phyloP scores from a whole-genome alignment of 1,140 invertebrate species.

The Bombus pyrosoma region DNA sequence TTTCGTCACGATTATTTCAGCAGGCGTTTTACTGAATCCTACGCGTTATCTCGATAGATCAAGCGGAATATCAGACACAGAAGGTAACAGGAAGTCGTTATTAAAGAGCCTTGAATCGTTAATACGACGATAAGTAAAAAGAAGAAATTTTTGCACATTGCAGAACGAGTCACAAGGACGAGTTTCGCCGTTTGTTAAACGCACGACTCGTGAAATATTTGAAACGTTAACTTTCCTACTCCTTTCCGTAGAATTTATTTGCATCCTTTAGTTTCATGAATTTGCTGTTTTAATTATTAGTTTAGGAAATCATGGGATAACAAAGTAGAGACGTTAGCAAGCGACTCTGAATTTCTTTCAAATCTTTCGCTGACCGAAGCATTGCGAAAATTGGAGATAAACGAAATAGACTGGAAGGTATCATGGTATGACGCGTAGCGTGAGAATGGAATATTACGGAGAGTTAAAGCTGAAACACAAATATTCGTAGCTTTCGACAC shows the following conservation, averaged over 20 bases:
- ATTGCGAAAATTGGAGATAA: neutral
- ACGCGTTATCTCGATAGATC: neutral
- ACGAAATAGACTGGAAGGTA: neutral
- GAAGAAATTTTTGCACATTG: neutral
- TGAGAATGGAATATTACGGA: too few species aligned
- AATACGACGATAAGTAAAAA: neutral
- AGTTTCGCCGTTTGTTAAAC: neutral
- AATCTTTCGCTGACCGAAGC: neutral
- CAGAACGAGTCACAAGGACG: neutral
- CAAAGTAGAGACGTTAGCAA: neutral
- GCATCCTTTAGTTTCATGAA: neutral
- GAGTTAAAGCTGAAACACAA: too few species aligned
- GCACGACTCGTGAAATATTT: neutral
- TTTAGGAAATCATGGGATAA: neutral
- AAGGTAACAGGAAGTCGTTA: neutral
- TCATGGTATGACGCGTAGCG: neutral
- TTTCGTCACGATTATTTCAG: neutral
- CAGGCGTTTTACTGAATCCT: neutral
- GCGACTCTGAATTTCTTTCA: rapidly evolving
- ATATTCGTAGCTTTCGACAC: too few species aligned
- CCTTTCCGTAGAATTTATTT: too few species aligned
- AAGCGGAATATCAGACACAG: neutral
- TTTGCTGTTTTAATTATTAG: neutral
- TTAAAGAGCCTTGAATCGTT: neutral
- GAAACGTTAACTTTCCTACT: neutral